These are phyloP conservation scores for Allacma fusca DNA, from an alignment of 2,888 invertebrate species.

Conservation along the genomic window DNA sequence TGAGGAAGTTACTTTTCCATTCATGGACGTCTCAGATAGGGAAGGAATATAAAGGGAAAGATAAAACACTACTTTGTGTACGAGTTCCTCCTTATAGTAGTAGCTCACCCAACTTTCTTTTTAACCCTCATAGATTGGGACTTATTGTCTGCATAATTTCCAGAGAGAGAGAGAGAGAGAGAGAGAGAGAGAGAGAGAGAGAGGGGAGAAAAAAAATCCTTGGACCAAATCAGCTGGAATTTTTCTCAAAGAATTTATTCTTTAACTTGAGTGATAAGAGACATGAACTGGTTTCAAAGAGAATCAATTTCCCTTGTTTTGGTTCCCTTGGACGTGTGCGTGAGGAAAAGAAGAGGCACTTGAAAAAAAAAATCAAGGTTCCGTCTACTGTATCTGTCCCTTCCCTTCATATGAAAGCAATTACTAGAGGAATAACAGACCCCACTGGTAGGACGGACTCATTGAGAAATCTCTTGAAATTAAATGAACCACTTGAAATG, in stretches of 20 bases:
- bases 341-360: background rate
- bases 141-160: too few relatives aligned
- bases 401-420: background rate
- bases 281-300: slow-evolving; percentile 45
- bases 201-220: too few relatives aligned
- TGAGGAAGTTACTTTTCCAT: too few relatives aligned
- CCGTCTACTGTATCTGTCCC: background rate
- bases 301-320: background rate
- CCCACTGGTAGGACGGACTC: background rate
- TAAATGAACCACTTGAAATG: slow-evolving; percentile 5
- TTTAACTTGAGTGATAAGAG: slow-evolving; percentile 38
- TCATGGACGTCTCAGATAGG: too few relatives aligned
- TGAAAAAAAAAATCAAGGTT: slow-evolving; percentile 16
- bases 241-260: background rate
- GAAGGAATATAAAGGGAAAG: too few relatives aligned
- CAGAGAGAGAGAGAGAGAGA: too few relatives aligned
- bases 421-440: background rate
- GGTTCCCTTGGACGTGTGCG: background rate
- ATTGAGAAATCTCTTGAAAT: background rate
- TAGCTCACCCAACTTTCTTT: background rate
- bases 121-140: background rate
- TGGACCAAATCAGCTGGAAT: background rate
- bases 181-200: too few relatives aligned
- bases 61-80: too few relatives aligned
- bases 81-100: too few relatives aligned